Evolutionary conservation across 2,113 vertebrate species (phyloP), one percentile per base, ranked within the genome.

Genomic region (Zosterops borbonicus): DNA sequence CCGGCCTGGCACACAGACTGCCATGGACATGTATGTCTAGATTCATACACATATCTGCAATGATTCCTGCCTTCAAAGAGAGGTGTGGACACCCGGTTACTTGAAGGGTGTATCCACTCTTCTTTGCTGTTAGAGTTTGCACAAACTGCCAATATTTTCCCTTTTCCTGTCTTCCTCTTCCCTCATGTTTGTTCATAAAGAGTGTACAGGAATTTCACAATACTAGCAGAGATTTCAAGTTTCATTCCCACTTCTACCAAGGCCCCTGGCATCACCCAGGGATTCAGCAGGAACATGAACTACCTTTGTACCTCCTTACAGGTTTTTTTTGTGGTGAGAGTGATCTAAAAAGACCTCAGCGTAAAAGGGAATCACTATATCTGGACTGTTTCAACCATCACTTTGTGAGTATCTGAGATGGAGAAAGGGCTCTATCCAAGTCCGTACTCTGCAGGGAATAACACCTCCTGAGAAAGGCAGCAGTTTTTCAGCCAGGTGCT

Each of bases 151-250:
- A 53, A 71, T 46, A 9, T n/a, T 93, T 85, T 74, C 49, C 46
- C 12, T 56, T 90, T 71, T 60, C 49, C 39, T 79, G 25, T 8
- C 15, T 85, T 77, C 23, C 16, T 87, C 31, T 71, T 46, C 15
- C 19, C 27, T 14, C 0, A 0, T 56, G 44, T 25, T 82, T 79
- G 35, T 5, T 86, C 44, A 31, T 12, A 22, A 47, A 42, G 53
- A 52, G 5, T 13, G 12, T 37, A 11, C 27, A n/a, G 31, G 9
- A 11, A 67, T 56, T 81, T 82, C 29, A 35, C 49, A 87, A 15
- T 23, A 15, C 70, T 29, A 1, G 0, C 35, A 64, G 49, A 55
- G 23, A 73, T 74, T 80, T 80, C 53, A 47, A 21, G 17, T 76
- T 53, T 69, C 10, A 21, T 83, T 65, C 59, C 49, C 50, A 20